Evolutionary conservation across 2,797 vertebrate species (phyloP).

Genomic region (Astyanax mexicanus): DNA sequence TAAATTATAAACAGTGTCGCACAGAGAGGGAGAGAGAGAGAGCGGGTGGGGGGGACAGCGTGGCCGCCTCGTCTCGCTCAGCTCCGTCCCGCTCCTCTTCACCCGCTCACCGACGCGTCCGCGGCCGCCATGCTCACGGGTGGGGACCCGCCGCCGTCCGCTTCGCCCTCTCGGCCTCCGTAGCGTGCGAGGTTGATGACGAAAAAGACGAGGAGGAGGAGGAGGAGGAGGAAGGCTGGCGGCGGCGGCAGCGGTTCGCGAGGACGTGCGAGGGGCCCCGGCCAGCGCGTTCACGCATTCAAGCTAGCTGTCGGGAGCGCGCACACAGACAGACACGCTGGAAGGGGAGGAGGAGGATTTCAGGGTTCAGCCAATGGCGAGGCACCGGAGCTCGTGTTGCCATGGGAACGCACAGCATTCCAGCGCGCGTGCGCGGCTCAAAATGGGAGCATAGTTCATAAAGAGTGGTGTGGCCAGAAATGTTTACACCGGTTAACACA

Average conservation of each 20-base stretch:
- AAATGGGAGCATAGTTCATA: constrained; percentile 11
- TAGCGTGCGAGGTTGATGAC: too few relatives aligned
- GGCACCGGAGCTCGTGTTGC: constrained; percentile 80
- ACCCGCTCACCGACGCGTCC: constrained; percentile 66
- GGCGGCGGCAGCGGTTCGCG: constrained; percentile 56
- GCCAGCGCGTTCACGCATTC: constrained; percentile 55
- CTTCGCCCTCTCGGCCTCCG: constrained; percentile 80
- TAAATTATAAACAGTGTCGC: constrained; percentile 1
- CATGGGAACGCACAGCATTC: constrained; percentile 73
- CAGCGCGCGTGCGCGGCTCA: constrained; percentile 36
- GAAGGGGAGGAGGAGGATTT: not conserved
- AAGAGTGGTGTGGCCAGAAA: constrained; percentile 30
- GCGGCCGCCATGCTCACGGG: constrained; percentile 83
- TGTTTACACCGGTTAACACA: constrained; percentile 13
- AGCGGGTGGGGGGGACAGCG: too few relatives aligned
- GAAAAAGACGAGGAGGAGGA: constrained; percentile 40
- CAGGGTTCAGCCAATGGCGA: not conserved
- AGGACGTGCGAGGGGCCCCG: constrained; percentile 66
- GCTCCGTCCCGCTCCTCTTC: constrained; percentile 66
- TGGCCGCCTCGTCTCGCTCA: constrained; percentile 61
- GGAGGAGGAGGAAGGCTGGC: constrained; percentile 26
- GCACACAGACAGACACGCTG: not conserved
- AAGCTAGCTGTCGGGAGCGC: not conserved
- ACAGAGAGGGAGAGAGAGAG: too few relatives aligned
- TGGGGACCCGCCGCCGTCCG: constrained; percentile 77